Evolutionary conservation across 2,888 invertebrate genomes (phyloP), one percentile per base, ranked within the genome.

Genomic region (Hypena proboscidalis): DNA sequence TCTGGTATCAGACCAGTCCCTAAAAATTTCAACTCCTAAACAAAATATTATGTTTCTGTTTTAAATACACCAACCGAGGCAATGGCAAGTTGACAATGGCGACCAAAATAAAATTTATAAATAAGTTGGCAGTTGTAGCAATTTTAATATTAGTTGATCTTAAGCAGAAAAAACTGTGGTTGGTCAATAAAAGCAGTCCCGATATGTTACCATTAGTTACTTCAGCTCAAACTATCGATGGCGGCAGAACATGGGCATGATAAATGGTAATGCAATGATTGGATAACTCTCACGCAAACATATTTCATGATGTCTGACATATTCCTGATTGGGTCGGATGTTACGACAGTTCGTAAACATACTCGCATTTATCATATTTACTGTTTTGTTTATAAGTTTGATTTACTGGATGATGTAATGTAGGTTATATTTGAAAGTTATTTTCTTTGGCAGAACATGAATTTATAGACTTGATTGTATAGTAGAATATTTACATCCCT

Each of bases 231-330:
- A 39, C 44, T 55, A 59, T 58, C 9, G 9, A 43, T 31, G 35
- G 27, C 47, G 35, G 25, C 39, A 23, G 55, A 39, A 26, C 39
- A 36, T 47, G 27, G 21, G 21, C 19, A 51, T 49, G 54, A 57
- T 49, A 53, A 46, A 58, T 27, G 46, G 19, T 39, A 26, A 50
- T 33, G 33, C 30, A 58, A 42, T 42, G 41, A 39, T 42, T 8
- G 46, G 38, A 38, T 31, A 55, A 38, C 36, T 50, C 32, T 22
- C 40, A 9, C 4, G 2, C 8, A 8, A 10, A 11, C 17, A 50
- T 55, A 39, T 58, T 55, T 55, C 46, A 55, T 35, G 39, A 31
- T 41, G 23, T 48, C 14, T 39, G 51, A 41, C 43, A 13, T 33
- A 7, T 31, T 14, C 3, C 11, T 43, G 46, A 55, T 55, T 58